Evolutionary conservation across 2,888 invertebrate species (phyloP).

Genomic region (Diloba caeruleocephala): DNA sequence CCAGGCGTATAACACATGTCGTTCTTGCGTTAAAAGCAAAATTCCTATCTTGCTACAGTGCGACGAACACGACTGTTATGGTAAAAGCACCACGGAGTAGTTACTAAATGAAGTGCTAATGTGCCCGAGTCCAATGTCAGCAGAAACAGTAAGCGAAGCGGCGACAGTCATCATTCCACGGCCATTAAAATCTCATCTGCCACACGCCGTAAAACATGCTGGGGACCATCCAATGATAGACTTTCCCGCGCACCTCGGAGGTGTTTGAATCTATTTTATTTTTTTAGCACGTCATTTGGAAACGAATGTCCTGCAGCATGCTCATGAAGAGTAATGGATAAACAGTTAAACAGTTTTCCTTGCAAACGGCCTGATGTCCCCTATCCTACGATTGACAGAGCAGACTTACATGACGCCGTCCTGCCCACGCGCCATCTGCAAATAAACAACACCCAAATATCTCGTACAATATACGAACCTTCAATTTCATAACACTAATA

Average conservation of each 20-base stretch:
- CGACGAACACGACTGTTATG: slow-evolving; percentile 20
- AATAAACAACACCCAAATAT: slow-evolving; percentile 52
- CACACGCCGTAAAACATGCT: slow-evolving; percentile 5
- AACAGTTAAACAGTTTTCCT: slow-evolving; percentile 19
- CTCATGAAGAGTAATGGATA: neutral
- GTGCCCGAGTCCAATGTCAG: neutral
- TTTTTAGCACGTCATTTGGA: slow-evolving; percentile 17
- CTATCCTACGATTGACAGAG: slow-evolving; percentile 41
- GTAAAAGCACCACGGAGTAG: slow-evolving; percentile 30
- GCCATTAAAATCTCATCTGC: neutral
- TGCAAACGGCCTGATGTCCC: slow-evolving; percentile 46
- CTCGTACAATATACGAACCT: slow-evolving; percentile 47
- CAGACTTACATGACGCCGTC: slow-evolving; percentile 49
- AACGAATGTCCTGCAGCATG: too few species aligned
- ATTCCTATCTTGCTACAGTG: slow-evolving; percentile 5
- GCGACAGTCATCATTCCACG: slow-evolving; percentile 7
- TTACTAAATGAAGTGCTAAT: slow-evolving; percentile 30
- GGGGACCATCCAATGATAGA: slow-evolving; percentile 7
- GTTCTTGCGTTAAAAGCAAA: slow-evolving; percentile 24
- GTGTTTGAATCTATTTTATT: slow-evolving; percentile 26
- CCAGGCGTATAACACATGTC: slow-evolving; percentile 5
- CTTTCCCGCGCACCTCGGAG: slow-evolving; percentile 2
- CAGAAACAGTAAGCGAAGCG: slow-evolving; percentile 2
- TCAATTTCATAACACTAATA: slow-evolving; percentile 30
- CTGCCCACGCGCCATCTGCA: slow-evolving; percentile 46